Evolutionary conservation across 2,888 invertebrate genomes (phyloP).

Genomic region (Liposcelis brunnea): DNA sequence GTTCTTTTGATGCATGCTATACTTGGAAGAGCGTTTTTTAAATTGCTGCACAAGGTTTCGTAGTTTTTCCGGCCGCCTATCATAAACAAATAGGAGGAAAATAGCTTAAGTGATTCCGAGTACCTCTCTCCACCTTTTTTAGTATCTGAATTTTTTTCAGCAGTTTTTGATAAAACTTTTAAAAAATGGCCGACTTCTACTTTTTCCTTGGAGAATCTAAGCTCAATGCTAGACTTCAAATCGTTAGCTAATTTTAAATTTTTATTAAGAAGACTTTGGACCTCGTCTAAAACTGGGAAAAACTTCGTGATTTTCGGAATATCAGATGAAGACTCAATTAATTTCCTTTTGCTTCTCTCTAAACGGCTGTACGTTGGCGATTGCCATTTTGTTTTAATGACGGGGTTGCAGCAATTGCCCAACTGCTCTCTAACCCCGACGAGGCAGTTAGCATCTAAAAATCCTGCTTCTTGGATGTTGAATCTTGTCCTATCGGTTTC

Average conservation of each 20-base stretch:
- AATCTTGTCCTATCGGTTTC: too few species aligned
- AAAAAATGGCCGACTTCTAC: neutral
- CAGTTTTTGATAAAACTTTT: neutral
- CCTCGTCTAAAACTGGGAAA: neutral
- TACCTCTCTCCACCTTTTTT: constrained; percentile 1
- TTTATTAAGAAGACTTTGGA: neutral
- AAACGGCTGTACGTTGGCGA: neutral
- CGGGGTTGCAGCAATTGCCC: constrained; percentile 23
- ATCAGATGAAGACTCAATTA: neutral
- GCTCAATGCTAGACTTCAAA: neutral
- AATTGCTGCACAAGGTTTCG: neutral
- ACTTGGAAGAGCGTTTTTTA: constrained; percentile 1
- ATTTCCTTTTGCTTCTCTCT: neutral
- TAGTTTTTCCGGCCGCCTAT: constrained; percentile 8
- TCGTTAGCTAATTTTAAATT: neutral
- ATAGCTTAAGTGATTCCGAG: constrained; percentile 6
- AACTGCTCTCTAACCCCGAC: constrained; percentile 32
- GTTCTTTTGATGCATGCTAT: neutral
- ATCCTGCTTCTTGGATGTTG: too few species aligned
- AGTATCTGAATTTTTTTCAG: neutral
- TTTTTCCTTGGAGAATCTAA: neutral
- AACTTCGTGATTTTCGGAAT: neutral
- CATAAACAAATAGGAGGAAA: constrained; percentile 1
- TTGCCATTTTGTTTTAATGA: too few species aligned
- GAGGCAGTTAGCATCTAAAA: neutral